These are phyloP conservation scores for Creontiades dilutus DNA, from an alignment of 2,888 invertebrate species.

Conservation along the genomic window DNA sequence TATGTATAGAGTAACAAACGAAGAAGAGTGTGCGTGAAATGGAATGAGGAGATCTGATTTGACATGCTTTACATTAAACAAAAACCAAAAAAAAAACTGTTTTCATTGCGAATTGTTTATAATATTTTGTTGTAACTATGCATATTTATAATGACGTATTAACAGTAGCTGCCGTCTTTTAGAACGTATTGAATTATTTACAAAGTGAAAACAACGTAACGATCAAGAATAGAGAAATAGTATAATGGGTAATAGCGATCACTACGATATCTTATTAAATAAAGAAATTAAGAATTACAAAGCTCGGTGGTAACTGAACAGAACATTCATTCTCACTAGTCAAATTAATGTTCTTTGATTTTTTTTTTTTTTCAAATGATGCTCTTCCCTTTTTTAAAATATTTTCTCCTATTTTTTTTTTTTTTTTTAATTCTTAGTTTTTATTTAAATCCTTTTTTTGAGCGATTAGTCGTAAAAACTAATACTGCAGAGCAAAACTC, in stretches of 20 bases:
- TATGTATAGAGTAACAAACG: slow-evolving; percentile 69
- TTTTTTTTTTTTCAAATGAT: background rate
- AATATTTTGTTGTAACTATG: slow-evolving; percentile 58
- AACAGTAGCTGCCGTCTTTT: slow-evolving; percentile 63
- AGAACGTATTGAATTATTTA: slow-evolving; percentile 48
- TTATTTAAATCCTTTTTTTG: slow-evolving; percentile 50
- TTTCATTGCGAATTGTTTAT: slow-evolving; percentile 44
- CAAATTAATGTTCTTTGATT: slow-evolving; percentile 14
- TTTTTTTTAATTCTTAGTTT: background rate
- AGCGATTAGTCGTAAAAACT: slow-evolving; percentile 67
- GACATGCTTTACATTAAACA: slow-evolving; percentile 49
- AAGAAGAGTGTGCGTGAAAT: slow-evolving; percentile 72
- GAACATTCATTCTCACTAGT: slow-evolving; percentile 26
- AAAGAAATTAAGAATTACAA: slow-evolving; percentile 50
- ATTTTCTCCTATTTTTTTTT: slow-evolving; percentile 36
- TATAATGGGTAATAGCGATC: slow-evolving; percentile 49
- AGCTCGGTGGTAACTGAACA: slow-evolving; percentile 63
- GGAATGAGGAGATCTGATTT: slow-evolving; percentile 72
- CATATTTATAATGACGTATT: slow-evolving; percentile 62
- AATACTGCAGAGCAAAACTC: slow-evolving; percentile 55
- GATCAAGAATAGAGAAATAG: slow-evolving; percentile 52
- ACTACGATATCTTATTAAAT: slow-evolving; percentile 47
- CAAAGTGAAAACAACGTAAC: slow-evolving; percentile 60
- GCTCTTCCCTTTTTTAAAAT: slow-evolving; percentile 12
- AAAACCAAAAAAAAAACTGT: background rate